Conservation (phyloP, 2,113 vertebrate genomes). For the Semnornis frantzii region DNA sequence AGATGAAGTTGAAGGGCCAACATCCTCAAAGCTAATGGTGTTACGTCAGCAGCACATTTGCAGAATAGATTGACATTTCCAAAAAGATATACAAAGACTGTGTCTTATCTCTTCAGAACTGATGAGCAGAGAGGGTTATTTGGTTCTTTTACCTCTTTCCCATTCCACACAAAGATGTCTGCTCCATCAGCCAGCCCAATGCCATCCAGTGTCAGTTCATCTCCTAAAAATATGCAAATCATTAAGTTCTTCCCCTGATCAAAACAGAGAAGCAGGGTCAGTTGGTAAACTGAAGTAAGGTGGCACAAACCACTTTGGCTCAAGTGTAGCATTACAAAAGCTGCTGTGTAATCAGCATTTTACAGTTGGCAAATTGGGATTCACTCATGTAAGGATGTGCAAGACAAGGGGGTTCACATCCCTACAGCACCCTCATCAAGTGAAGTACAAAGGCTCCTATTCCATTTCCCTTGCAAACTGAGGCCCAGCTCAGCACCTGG, state of each 20-base stretch:
- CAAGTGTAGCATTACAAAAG: not conserved
- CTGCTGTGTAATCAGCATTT: not conserved
- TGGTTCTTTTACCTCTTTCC: constrained; percentile 84
- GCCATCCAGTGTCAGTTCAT: constrained; percentile 78
- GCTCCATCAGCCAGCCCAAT: constrained; percentile 80
- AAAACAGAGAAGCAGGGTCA: not conserved
- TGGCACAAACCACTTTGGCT: not conserved
- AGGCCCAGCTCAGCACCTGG: not conserved
- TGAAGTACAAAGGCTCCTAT: not conserved
- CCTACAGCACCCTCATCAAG: not conserved
- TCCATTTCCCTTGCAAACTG: not conserved
- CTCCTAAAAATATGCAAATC: constrained; percentile 77
- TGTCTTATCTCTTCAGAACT: not conserved
- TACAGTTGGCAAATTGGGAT: not conserved
- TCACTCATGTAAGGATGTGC: not conserved
- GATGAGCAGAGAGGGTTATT: not conserved
- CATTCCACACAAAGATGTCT: constrained; percentile 93
- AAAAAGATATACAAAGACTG: not conserved
- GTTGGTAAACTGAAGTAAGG: not conserved
- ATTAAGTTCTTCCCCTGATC: not conserved
- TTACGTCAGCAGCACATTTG: not conserved
- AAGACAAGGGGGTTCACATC: not conserved
- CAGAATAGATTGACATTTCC: not conserved
- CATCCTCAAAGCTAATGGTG: not conserved
- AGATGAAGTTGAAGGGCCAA: not conserved